Conservation (phyloP, 2,113 vertebrate species). For the Alethe diademata region DNA sequence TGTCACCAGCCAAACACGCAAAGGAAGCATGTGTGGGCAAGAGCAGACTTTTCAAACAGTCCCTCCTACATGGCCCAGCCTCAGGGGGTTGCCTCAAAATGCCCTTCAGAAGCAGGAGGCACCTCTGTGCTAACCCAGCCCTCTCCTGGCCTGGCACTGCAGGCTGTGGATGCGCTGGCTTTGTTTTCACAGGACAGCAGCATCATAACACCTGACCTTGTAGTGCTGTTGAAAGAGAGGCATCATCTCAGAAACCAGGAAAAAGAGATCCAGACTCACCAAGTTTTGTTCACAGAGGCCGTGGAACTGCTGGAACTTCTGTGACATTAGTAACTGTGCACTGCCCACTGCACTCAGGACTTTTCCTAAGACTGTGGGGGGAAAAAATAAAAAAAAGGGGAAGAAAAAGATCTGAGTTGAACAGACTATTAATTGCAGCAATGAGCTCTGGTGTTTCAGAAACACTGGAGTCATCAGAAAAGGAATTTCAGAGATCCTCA, state of each 20-base stretch:
- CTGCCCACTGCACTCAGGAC: slow-evolving; percentile 92
- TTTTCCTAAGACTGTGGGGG: slow-evolving; percentile 88
- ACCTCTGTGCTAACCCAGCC: neutral
- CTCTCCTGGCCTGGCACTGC: rapidly evolving
- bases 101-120: neutral
- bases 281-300: slow-evolving; percentile 98
- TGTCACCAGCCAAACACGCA: neutral
- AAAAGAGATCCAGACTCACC: slow-evolving; percentile 76
- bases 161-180: neutral
- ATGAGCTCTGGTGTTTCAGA: neutral
- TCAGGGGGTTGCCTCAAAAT: neutral
- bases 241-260: neutral
- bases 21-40: neutral
- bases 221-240: neutral
- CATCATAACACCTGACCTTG: neutral
- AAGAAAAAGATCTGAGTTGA: neutral
- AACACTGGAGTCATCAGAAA: neutral
- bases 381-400: neutral
- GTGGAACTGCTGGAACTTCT: slow-evolving; percentile 98
- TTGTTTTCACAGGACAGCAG: neutral
- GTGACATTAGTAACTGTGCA: slow-evolving; percentile 83
- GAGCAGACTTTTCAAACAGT: neutral
- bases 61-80: neutral
- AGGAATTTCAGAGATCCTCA: neutral
- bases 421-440: neutral